Conservation (phyloP, 2,888 invertebrate species). For the Shargacucullia verbasci region DNA sequence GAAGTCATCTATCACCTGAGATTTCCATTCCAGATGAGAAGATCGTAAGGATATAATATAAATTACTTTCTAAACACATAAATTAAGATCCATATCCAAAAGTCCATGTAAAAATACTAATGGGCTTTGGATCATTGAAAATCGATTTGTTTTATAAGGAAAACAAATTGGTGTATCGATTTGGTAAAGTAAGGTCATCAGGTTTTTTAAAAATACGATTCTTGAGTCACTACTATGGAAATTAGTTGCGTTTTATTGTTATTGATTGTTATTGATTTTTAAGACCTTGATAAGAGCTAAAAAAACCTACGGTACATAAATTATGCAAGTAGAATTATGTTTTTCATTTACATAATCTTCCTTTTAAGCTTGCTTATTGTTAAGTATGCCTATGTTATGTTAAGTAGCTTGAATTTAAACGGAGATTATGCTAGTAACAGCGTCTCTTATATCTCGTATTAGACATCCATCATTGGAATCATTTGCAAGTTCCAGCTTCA, state of each 20-base stretch:
- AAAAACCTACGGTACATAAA: constrained; percentile 18
- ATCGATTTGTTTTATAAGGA: constrained; percentile 45
- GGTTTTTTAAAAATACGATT: constrained; percentile 27
- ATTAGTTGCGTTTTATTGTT: constrained; percentile 37
- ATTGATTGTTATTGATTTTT: constrained; percentile 39
- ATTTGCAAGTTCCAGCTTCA: no score
- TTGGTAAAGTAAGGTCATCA: constrained; percentile 40
- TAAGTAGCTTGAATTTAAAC: background rate
- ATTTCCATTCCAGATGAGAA: no score
- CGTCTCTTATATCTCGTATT: no score
- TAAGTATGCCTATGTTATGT: background rate
- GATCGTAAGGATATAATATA: no score
- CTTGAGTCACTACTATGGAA: constrained; percentile 32
- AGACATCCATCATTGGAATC: background rate
- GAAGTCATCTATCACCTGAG: no score
- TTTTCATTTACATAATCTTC: constrained; percentile 2
- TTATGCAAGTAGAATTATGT: constrained; percentile 7
- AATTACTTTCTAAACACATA: constrained; percentile 10
- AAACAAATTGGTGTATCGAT: constrained; percentile 42
- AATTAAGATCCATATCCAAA: constrained; percentile 23
- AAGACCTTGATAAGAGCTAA: constrained; percentile 33
- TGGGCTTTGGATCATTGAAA: constrained; percentile 30
- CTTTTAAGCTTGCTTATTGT: no score
- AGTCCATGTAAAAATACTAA: constrained; percentile 11
- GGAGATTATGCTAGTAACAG: no score